Percentiles rank a stretch among this genome's conserved stretches.
phyloP scores from a whole-genome alignment of 2,888 invertebrate genomes.

The Campoplex nolae region DNA sequence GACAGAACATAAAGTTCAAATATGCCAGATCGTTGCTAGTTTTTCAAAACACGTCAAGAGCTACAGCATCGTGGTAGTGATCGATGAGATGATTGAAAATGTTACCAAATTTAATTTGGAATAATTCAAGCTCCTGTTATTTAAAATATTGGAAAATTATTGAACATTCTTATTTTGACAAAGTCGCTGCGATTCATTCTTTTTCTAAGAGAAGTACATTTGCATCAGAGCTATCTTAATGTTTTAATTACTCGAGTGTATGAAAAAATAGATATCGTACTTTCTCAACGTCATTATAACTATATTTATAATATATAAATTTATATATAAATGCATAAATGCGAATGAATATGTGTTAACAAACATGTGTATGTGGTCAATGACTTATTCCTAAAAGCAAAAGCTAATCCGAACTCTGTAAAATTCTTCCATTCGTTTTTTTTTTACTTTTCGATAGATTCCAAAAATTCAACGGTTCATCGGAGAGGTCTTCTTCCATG shows the following conservation, averaged over 20 bases:
- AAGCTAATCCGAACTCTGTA: not conserved
- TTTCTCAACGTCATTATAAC: constrained; percentile 1
- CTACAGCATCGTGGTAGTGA: too few relatives aligned
- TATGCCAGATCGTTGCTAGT: too few relatives aligned
- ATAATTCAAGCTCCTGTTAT: not conserved
- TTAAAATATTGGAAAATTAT: not conserved
- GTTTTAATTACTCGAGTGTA: not conserved
- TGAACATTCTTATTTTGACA: not conserved
- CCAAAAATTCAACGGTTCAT: not conserved
- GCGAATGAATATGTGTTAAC: not conserved
- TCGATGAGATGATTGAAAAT: not conserved
- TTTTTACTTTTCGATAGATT: not conserved
- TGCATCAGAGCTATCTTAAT: not conserved
- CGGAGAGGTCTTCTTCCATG: not conserved
- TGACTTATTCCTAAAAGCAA: not conserved
- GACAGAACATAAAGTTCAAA: too few relatives aligned
- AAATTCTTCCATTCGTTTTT: not conserved
- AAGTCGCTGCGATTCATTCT: not conserved
- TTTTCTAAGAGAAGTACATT: not conserved
- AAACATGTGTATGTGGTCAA: not conserved
- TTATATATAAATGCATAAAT: not conserved
- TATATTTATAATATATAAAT: not conserved
- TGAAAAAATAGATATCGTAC: not conserved
- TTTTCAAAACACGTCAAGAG: too few relatives aligned
- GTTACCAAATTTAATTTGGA: not conserved